Conservation (phyloP, 2,888 invertebrate species). For the Malachius bipustulatus region DNA sequence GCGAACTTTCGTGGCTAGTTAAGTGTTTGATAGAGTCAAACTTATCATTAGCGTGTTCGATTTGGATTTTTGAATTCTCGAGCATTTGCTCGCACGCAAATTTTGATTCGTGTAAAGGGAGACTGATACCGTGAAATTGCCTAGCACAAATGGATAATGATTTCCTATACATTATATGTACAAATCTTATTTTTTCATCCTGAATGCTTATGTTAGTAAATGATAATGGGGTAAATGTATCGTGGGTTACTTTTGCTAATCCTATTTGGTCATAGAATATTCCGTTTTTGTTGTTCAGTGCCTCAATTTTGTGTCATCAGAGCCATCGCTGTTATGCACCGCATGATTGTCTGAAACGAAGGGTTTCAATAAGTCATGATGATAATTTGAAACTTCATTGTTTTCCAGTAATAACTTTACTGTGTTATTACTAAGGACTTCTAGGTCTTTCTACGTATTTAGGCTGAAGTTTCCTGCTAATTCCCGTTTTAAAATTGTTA, state of each 20-base stretch:
- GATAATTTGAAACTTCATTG: conserved; percentile 7
- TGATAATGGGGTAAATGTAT: conserved; percentile 1
- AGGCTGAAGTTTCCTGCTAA: conserved; percentile 14
- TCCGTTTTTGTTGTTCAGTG: neutral
- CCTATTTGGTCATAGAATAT: conserved; percentile 2
- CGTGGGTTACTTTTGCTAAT: neutral
- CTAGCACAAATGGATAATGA: too few relatives aligned
- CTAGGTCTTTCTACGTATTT: conserved; percentile 14
- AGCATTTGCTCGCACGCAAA: too few relatives aligned
- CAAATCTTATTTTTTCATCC: neutral
- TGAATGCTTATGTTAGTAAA: neutral
- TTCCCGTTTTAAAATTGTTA: conserved; percentile 7
- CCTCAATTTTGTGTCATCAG: too few relatives aligned
- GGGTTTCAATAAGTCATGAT: conserved; percentile 6
- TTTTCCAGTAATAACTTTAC: neutral
- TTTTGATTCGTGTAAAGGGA: too few relatives aligned
- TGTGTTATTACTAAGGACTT: conserved; percentile 8
- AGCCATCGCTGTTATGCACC: too few relatives aligned
- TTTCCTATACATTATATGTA: too few relatives aligned
- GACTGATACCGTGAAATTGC: too few relatives aligned
- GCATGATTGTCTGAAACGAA: too few relatives aligned
- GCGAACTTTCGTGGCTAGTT: conserved; percentile 10
- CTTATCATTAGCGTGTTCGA: conserved; percentile 8
- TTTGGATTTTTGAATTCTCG: too few relatives aligned
- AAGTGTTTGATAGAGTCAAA: conserved; percentile 10